Conservation (phyloP, 1,140 invertebrate genomes). For the Trypoxylus dichotomus region DNA sequence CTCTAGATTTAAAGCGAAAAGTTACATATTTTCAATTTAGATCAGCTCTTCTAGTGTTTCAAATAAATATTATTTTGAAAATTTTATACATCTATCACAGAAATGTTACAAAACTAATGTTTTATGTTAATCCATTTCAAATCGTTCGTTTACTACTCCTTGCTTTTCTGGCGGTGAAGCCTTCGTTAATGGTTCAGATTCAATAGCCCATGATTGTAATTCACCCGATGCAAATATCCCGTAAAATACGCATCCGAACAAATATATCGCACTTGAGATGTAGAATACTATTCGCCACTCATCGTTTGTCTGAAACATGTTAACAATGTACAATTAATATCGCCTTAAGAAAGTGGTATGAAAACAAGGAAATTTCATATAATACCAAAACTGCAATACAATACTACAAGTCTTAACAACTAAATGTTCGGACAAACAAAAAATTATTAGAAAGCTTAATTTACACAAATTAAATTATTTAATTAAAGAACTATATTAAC, state of each 20-base stretch:
- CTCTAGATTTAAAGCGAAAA: no score
- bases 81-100: not conserved
- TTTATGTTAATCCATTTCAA: conserved; percentile 6
- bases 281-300: conserved; percentile 86
- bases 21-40: no score
- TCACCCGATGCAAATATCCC: conserved; percentile 80
- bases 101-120: not conserved
- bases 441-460: no score
- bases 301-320: conserved; percentile 63
- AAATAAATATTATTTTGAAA: not conserved
- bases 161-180: not conserved
- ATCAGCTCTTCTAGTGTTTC: no score
- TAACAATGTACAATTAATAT: not conserved
- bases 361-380: no score
- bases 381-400: no score
- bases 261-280: conserved; percentile 76
- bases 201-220: conserved; percentile 72
- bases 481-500: no score
- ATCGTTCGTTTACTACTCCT: conserved; percentile 30
- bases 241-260: conserved; percentile 77
- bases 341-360: no score
- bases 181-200: conserved; percentile 30
- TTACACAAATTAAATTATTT: no score
- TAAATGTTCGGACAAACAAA: no score
- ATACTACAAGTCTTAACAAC: no score